Base-by-base conservation (phyloP, 1,140 invertebrate species). In the Trachymyrmex cornetzi region DNA sequence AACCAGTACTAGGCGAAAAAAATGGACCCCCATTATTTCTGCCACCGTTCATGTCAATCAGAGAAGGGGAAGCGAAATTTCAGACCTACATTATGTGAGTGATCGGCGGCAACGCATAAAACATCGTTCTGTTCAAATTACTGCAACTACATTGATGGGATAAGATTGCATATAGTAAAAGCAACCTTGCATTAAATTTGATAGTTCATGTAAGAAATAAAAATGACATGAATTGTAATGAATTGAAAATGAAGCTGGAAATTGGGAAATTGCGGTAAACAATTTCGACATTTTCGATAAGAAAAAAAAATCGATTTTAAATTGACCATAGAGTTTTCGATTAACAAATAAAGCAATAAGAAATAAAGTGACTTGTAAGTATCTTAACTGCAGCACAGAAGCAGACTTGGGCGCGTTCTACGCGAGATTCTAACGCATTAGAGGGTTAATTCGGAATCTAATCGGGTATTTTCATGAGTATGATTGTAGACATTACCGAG, bases 381-480 rank as follows among this genome's bases (percentile, higher is more conserved):
- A 22, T 74, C 19, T 61, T 19, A 34, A 34, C n/a, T 30, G 24
- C 38, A 12, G 14, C 19, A 59, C 24, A 7, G 12, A 82, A 30
- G 30, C 24, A 50, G 19, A 22, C 67, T 82, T 14, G 48, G 3
- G 34, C 57, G 30, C 16, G 19, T 67, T 11, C 22, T 27, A 14
- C 9, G 59, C 14, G 44, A 66, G 57, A 71, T 81, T 71, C 64
- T 53, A 11, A 55, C 48, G 53, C 67, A 50, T 82, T 50, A 50
- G 22, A 61, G 34, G 53, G 30, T 72, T 59, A 48, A 44, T 79
- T 66, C 44, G 19, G 16, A 55, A 85, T 89, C 50, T 88, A 86
- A 89, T 85, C 59, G 71, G 34, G 14, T 80, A 75, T 50, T 9
- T 22, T 61, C 53, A 6, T 16, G 53, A n/a, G 9, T 27, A 24